Conservation (phyloP, 2,888 invertebrate species). For the Mactromeris polynyma region DNA sequence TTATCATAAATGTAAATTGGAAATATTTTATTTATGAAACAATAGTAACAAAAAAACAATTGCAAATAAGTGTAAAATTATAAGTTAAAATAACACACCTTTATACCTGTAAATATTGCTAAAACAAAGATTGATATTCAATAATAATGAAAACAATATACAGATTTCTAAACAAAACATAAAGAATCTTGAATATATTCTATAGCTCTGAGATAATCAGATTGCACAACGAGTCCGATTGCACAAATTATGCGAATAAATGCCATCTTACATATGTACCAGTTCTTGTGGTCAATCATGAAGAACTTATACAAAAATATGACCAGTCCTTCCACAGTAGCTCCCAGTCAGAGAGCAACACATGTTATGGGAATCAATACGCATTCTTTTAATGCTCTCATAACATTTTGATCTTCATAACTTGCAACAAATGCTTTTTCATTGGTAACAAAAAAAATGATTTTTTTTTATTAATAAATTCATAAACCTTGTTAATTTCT, state of each 20-base stretch:
- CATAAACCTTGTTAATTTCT: background rate
- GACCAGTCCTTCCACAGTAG: too few species aligned
- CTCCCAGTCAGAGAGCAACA: too few species aligned
- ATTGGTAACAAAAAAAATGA: too few species aligned
- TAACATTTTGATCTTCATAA: too few species aligned
- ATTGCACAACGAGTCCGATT: background rate
- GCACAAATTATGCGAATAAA: background rate
- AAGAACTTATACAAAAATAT: too few species aligned
- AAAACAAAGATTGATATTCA: background rate
- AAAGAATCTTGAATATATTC: background rate
- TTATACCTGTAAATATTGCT: background rate
- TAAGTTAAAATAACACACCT: conserved; percentile 1
- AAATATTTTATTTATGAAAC: background rate
- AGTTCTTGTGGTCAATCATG: too few species aligned
- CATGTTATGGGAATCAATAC: too few species aligned
- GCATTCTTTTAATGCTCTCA: too few species aligned
- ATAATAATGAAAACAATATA: background rate
- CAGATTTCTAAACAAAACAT: background rate
- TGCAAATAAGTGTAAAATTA: background rate
- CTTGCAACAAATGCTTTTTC: too few species aligned
- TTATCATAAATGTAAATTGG: background rate
- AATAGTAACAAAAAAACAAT: background rate
- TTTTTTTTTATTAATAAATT: background rate
- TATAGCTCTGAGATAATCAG: background rate
- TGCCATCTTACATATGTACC: background rate